Evolutionary conservation across 2,113 vertebrate species (phyloP), one percentile per base, ranked within the genome.

Genomic region (Origma solitaria): DNA sequence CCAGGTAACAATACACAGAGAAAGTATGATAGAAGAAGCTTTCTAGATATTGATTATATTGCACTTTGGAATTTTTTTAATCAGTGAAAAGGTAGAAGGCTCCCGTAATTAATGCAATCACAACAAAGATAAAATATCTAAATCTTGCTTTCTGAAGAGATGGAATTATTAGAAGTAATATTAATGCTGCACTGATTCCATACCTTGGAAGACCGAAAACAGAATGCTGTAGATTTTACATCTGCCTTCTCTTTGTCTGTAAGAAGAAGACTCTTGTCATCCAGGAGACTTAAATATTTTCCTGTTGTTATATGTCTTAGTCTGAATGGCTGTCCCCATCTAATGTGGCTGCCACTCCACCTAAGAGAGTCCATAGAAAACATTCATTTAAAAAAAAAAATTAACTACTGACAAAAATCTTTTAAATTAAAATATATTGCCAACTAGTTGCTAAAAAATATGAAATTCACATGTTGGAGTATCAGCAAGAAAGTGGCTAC

Each of bases 321-420:
- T 95, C 99, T 97, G 96, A 99, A 99, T 0, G 98, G 98, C 94
- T 99, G 99, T 75, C 99, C 99, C 99, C 99, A 99, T 72, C 99
- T 98, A 76, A 99, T 99, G 72, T 99, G 99, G 97, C 99, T 99
- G 58, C 99, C 99, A 82, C 99, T 99, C 99, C 99, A 99, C 94
- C 99, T 99, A 97, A 72, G 35, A 95, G 72, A 93, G 44, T 61
- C 49, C 84, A 95, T 13, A 86, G 49, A 35, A 95, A 79, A 51
- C 0, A 0, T 47, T 70, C n/a, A 25, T 89, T 53, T 40, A 53
- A 49, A 62, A 60, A 42, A 6, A 4, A n/a, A 23, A 15, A 24
- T 10, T 54, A 57, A 65, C 8, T 72, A 72, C 18, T 22, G 10
- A 7, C 14, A 85, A 96, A 61, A 72, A 37, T 28, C 54, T 40